A percentile compares a stretch with the other conserved stretches of the same genome.
Evolutionary conservation across 2,888 invertebrate species (phyloP).

Genomic region (Rutpela maculata): DNA sequence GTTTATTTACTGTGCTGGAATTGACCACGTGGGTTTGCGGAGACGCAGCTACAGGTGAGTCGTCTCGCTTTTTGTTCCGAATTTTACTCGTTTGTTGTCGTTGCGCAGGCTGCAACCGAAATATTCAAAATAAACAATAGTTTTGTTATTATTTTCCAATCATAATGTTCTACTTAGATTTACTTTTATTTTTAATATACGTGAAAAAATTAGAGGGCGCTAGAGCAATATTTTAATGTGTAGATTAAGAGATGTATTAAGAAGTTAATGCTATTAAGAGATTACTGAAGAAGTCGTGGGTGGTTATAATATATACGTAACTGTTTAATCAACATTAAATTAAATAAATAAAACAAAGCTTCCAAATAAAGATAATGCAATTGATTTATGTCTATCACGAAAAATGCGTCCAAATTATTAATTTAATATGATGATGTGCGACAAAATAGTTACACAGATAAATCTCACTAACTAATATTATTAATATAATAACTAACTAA

Average conservation of each 20-base stretch:
- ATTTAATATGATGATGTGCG: neutral
- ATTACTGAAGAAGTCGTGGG: neutral
- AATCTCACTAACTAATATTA: no score
- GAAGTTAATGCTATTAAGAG: no score
- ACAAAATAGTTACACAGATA: neutral
- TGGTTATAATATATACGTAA: neutral
- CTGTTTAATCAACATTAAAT: neutral
- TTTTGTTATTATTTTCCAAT: no score
- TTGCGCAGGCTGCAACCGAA: neutral
- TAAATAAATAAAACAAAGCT: neutral
- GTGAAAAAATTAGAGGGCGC: no score
- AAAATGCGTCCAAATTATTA: neutral
- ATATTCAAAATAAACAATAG: no score
- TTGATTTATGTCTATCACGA: neutral
- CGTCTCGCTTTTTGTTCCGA: neutral
- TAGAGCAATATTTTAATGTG: no score
- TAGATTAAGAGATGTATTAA: no score
- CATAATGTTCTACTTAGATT: no score
- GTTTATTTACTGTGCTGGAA: slow-evolving; percentile 9
- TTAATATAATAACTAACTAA: no score
- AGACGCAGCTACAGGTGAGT: slow-evolving; percentile 36
- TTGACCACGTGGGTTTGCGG: slow-evolving; percentile 18
- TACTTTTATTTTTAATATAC: no score
- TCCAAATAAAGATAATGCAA: neutral
- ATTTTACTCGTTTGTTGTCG: neutral